Base-by-base conservation (phyloP, 2,797 vertebrate genomes). In the Botia kubotai region DNA sequence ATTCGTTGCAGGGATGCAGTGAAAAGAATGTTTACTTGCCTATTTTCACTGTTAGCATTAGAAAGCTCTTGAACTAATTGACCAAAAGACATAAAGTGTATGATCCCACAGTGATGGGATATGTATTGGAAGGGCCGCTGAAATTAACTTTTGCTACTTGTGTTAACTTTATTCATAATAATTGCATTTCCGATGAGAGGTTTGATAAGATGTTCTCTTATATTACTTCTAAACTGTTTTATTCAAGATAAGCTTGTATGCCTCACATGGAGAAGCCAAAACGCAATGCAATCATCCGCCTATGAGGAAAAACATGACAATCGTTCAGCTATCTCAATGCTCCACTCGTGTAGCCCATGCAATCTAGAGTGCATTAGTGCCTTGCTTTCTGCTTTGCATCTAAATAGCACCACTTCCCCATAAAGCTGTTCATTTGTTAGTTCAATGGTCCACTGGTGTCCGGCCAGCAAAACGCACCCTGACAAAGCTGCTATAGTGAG, bases 361-460 rank as follows among this genome's bases (percentile, higher is more conserved):
- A 53, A 60, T 79, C 58, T 52, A 21, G 83, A 55, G 65, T 71
- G 23, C 73, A 79, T 82, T 77, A 58, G 3, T 17, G 74, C 75
- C 65, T 67, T 71, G 17, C 52, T 63, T 33, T 10, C 72, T 71
- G 60, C 50, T 81, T 86, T 82, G 55, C 84, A 82, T 78, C 52
- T 84, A 78, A 81, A 78, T 67, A 36, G 57, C 43, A 21, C 62
- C 46, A 43, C 79, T 75, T 83, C 77, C 82, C 26, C 5, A 77
- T 72, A 69, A 72, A 82, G 69, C 79, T 73, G 75, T 82, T 84
- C 80, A 53, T 36, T 65, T 83, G 72, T 81, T 82, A 29, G 26
- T 55, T 63, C 69, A 36, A 70, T 75, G 33, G 76, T 52, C 46
- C 58, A 83, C 70, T 82, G 72, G 65, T 72, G 50, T 50, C 58